Conservation (phyloP, 1,140 invertebrate genomes). For the Heliconius hewitsoni region DNA sequence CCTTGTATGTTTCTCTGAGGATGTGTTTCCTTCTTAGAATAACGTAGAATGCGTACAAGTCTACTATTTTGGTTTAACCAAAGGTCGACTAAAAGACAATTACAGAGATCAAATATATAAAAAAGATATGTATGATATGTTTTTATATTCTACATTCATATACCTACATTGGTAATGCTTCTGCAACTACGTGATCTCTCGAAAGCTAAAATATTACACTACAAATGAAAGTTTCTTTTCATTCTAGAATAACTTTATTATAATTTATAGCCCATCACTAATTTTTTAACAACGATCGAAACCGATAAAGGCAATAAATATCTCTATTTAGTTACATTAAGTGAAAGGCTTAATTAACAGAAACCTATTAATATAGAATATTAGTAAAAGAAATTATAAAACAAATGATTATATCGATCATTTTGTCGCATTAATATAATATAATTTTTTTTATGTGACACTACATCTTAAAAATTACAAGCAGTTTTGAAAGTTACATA, state of each 20-base stretch:
- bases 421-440: no score
- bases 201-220: conserved; percentile 24
- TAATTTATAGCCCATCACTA: conserved; percentile 32
- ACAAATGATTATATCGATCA: background rate
- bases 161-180: no score
- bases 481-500: no score
- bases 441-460: no score
- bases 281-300: conserved; percentile 29
- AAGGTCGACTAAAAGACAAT: background rate
- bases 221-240: conserved; percentile 33
- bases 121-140: no score
- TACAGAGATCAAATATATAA: background rate
- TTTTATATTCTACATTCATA: no score
- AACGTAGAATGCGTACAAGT: background rate
- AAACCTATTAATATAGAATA: background rate
- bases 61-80: conserved; percentile 1
- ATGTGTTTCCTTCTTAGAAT: background rate
- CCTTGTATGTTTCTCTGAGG: background rate
- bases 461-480: no score
- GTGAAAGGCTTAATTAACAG: conserved; percentile 39
- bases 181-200: background rate
- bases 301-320: conserved; percentile 36
- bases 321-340: conserved; percentile 30
- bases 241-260: conserved; percentile 30
- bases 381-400: background rate